These are phyloP conservation scores for Sebastes kiyomatsui DNA, from an alignment of 2,797 vertebrate genomes.

Conservation along the genomic window DNA sequence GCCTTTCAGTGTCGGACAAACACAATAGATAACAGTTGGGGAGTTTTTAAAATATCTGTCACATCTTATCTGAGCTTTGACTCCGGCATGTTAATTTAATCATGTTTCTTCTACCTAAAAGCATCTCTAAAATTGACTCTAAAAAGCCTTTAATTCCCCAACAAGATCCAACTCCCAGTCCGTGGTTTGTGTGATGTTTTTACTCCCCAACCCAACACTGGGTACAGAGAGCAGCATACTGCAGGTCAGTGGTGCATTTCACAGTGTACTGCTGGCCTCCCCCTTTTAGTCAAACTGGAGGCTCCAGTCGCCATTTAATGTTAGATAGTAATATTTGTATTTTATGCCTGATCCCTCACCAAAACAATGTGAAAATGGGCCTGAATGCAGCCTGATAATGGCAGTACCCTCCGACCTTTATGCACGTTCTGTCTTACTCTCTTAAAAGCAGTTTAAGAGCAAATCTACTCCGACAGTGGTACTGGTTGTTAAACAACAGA, in stretches of 20 bases:
- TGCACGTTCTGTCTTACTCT: no score
- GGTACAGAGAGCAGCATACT: conserved; percentile 56
- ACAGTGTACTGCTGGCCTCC: conserved; percentile 34
- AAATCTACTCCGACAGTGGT: no score
- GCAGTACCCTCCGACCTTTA: background rate
- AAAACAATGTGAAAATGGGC: background rate
- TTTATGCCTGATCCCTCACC: background rate
- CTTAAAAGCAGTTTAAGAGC: no score
- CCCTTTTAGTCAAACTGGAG: conserved; percentile 3
- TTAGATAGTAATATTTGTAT: background rate
- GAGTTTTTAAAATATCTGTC: background rate
- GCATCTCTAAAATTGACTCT: background rate
- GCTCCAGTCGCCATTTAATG: background rate
- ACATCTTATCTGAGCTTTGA: background rate
- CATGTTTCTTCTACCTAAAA: background rate
- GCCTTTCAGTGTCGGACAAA: background rate
- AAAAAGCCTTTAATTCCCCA: background rate
- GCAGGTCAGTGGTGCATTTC: conserved; percentile 72
- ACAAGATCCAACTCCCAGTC: background rate
- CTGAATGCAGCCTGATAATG: background rate
- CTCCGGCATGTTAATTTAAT: background rate
- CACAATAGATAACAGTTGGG: background rate
- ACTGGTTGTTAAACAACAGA: no score
- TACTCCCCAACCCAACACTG: background rate
- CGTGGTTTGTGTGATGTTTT: background rate